phyloP scores from a whole-genome alignment of 2,797 vertebrate genomes.

The Eospalax fontanierii region DNA sequence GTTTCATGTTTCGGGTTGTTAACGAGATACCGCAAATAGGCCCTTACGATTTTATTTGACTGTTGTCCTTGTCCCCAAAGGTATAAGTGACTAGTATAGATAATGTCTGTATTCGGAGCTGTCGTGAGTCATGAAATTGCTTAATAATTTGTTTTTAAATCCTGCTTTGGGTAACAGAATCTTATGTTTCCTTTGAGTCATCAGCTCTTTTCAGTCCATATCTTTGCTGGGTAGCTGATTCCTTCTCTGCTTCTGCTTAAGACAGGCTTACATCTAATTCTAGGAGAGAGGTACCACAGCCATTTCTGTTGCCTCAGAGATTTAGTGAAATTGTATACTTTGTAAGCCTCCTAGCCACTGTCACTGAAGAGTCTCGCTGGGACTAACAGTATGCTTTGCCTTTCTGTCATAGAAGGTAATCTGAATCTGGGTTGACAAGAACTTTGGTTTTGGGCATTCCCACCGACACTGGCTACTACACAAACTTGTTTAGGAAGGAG shows the following conservation, averaged over 20 bases:
- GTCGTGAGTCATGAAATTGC: neutral
- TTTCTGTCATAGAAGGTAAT: neutral
- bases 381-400: neutral
- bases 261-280: neutral
- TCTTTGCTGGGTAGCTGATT: neutral
- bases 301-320: neutral
- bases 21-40: neutral
- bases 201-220: neutral
- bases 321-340: neutral
- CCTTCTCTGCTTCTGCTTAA: neutral
- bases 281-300: neutral
- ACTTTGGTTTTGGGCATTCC: no score
- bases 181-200: neutral
- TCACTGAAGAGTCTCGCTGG: neutral
- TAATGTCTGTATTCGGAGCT: neutral
- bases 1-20: neutral
- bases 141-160: neutral
- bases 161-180: neutral
- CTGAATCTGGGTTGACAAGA: no score
- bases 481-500: no score
- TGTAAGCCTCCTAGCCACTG: no score
- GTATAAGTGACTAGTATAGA: neutral
- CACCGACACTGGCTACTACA: no score
- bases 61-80: neutral
- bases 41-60: neutral